Base-by-base conservation (phyloP, 2,797 vertebrate genomes). In the Toxotes lorentzi region DNA sequence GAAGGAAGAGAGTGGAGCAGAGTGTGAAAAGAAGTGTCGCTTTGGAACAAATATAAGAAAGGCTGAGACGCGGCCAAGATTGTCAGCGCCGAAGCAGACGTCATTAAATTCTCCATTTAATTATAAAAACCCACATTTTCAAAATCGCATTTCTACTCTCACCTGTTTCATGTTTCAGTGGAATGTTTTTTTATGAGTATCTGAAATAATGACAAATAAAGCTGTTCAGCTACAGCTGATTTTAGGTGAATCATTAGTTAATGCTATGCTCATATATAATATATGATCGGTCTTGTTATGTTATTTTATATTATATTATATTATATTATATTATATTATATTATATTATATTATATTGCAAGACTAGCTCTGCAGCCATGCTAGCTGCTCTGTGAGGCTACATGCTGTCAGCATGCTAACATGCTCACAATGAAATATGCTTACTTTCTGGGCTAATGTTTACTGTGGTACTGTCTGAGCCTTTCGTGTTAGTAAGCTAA, bases 51-150 rank as follows among this genome's bases (percentile, higher is more conserved):
- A 60, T 30, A 5, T 1, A 51, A 69, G 27, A 67, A 45, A 65
- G 41, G 59, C 66, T 76, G 78, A 83, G n/a, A 73, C 70, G 59
- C 61, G 53, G 48, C 34, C 13, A 19, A 51, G 17, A 6, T 32
- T 35, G 11, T 78, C 23, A 45, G 27, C 4, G 3, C 10, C 27
- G 4, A 24, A 57, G 19, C 14, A 56, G 48, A 50, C 14, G 7
- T 53, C 11, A 8, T 43, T 76, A 56, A 60, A 47, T 16, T 64
- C 47, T 14, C 12, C 14, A 4, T 70, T 58, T 58, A 12, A 21
- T 63, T 51, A 41, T 54, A 72, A 35, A 66, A 56, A 59, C 7
- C 17, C 10, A 4, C 5, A 23, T 19, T 48, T 62, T 60, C 48
- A 24, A 70, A 32, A n/a, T 48, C 5, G 3, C 16, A 60, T 66